phyloP scores from a whole-genome alignment of 1,140 invertebrate species.

The Bombus confusus region DNA sequence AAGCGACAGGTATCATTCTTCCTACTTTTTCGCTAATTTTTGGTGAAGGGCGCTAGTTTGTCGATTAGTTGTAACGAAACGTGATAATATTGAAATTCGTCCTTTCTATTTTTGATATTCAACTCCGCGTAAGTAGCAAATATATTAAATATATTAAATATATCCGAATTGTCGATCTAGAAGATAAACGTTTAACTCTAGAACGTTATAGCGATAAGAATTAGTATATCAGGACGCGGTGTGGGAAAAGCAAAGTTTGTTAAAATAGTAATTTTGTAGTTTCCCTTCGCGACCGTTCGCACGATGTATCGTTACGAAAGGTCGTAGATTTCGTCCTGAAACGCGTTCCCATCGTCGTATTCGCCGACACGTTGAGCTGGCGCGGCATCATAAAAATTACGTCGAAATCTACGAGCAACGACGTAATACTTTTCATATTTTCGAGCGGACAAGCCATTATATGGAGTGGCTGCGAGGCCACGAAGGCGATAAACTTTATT shows the following conservation, averaged over 20 bases:
- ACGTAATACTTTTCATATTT: constrained; percentile 66
- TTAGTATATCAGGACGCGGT: not conserved
- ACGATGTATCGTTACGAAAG: not conserved
- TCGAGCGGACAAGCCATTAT: constrained; percentile 61
- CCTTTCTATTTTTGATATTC: not conserved
- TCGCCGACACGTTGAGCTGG: constrained; percentile 56
- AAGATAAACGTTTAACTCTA: too few species aligned
- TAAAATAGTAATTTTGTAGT: not conserved
- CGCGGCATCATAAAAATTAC: constrained; percentile 66
- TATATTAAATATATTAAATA: too few species aligned
- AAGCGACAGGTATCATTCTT: too few species aligned
- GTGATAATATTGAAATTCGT: too few species aligned
- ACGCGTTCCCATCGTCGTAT: constrained; percentile 52
- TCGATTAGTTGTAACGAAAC: too few species aligned
- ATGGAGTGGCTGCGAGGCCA: constrained; percentile 42
- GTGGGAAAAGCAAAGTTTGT: not conserved
- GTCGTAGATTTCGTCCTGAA: constrained; percentile 45
- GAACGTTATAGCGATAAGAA: too few species aligned
- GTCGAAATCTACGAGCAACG: constrained; percentile 63
- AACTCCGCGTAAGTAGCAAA: too few species aligned
- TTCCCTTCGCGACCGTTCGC: not conserved
- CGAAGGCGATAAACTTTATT: constrained; percentile 71
- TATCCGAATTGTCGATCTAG: too few species aligned
- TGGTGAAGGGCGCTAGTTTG: too few species aligned
- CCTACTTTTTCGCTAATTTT: too few species aligned